Evolutionary conservation across 2,797 vertebrate genomes (phyloP).

Genomic region (Apogon talboti): DNA sequence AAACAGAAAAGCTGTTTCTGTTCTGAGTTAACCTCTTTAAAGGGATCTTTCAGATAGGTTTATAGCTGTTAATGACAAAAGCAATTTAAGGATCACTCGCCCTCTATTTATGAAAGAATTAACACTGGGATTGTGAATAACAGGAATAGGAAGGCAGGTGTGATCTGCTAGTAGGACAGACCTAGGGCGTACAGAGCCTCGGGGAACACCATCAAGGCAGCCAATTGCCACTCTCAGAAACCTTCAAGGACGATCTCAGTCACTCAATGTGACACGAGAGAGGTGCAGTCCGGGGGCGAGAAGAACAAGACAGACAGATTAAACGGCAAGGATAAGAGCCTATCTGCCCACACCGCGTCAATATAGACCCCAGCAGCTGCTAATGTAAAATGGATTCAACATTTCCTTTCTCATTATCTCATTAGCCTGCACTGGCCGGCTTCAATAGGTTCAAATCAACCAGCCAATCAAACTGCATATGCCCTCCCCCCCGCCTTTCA

Average conservation of each 20-base stretch:
- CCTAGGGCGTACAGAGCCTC: slow-evolving; percentile 56
- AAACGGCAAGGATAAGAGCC: slow-evolving; percentile 57
- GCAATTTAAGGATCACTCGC: slow-evolving; percentile 34
- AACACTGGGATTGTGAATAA: slow-evolving; percentile 51
- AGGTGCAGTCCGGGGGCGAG: slow-evolving; percentile 58
- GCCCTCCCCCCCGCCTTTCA: slow-evolving; percentile 9
- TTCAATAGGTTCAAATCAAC: slow-evolving; percentile 50
- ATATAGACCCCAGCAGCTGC: slow-evolving; percentile 49
- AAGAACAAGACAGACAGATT: slow-evolving; percentile 67
- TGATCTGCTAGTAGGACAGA: slow-evolving; percentile 63
- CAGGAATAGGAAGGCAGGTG: slow-evolving; percentile 60
- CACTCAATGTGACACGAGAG: slow-evolving; percentile 76
- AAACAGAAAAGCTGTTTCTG: slow-evolving; percentile 1
- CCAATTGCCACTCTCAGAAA: slow-evolving; percentile 69
- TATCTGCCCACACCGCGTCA: slow-evolving; percentile 48
- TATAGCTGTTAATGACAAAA: slow-evolving; percentile 24
- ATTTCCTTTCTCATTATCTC: slow-evolving; percentile 65
- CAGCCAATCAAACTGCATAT: slow-evolving; percentile 36
- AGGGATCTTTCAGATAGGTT: background rate
- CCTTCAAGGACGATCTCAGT: slow-evolving; percentile 81
- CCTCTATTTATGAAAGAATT: slow-evolving; percentile 46
- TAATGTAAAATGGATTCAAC: slow-evolving; percentile 71
- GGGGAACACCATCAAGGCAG: slow-evolving; percentile 60
- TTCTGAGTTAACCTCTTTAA: slow-evolving; percentile 1
- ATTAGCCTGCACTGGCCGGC: slow-evolving; percentile 33